A percentile compares a stretch with the other conserved stretches of the same genome.
Evolutionary conservation across 2,113 vertebrate genomes (phyloP).

Genomic region (Egretta garzetta): DNA sequence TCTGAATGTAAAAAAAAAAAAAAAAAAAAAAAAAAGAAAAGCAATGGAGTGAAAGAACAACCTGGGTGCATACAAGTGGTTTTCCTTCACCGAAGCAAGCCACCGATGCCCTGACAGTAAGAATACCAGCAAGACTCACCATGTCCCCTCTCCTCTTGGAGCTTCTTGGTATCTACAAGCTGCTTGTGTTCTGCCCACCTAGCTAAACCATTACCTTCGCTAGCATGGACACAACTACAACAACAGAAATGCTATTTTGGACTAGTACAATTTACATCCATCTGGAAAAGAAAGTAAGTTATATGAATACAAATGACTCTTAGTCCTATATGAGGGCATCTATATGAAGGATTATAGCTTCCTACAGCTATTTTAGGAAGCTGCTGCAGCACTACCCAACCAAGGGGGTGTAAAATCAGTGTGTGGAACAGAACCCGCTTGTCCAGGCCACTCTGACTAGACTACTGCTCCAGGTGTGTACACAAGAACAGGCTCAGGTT

Average conservation of each 20-base stretch:
- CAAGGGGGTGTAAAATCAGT: background rate
- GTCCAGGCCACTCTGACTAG: background rate
- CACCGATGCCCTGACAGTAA: accelerated
- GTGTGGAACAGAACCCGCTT: background rate
- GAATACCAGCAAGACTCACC: background rate
- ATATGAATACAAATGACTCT: background rate
- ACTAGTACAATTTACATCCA: background rate
- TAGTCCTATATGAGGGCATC: background rate
- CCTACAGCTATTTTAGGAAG: background rate
- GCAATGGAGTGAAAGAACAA: background rate
- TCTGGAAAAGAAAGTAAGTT: background rate
- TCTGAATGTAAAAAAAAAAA: background rate
- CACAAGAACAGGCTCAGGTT: background rate
- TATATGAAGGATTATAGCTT: background rate
- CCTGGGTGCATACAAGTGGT: background rate
- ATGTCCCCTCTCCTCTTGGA: background rate
- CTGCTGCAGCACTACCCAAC: background rate
- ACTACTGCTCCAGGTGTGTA: background rate
- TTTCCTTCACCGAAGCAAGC: background rate
- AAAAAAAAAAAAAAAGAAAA: background rate
- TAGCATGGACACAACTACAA: background rate
- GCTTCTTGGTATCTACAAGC: background rate
- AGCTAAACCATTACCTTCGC: background rate
- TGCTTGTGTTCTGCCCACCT: background rate
- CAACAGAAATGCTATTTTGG: background rate